A percentile compares a stretch with the other conserved stretches of the same genome.
Conservation (phyloP, 2,888 invertebrate species). For the Oxyscelio sp. region DNA sequence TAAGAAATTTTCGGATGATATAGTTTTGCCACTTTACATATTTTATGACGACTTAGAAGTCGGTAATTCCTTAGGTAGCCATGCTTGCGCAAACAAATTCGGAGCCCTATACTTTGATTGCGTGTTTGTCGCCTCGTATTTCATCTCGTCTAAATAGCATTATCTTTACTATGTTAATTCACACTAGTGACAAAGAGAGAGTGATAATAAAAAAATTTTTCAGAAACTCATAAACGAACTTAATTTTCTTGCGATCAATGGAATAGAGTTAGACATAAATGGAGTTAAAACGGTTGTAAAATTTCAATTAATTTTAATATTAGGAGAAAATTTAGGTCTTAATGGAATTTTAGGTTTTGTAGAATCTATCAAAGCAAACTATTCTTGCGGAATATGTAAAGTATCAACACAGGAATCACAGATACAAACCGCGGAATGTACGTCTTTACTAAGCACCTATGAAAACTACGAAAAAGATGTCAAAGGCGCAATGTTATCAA, state of each 20-base stretch:
- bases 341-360: too few species aligned
- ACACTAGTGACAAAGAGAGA: conserved; percentile 1
- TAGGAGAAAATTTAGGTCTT: too few species aligned
- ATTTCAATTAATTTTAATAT: too few species aligned
- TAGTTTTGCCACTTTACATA: conserved; percentile 8
- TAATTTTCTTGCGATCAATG: conserved; percentile 22
- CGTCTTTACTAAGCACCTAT: not conserved
- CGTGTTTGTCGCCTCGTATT: conserved; percentile 18
- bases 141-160: conserved; percentile 21
- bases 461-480: conserved; percentile 12
- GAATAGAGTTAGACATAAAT: conserved; percentile 6
- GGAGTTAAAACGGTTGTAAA: conserved; percentile 12
- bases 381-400: conserved; percentile 12
- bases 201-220: conserved; percentile 10
- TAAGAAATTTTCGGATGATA: conserved; percentile 2
- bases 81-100: conserved; percentile 25
- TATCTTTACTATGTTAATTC: conserved; percentile 24
- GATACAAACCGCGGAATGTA: not conserved
- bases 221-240: conserved; percentile 15
- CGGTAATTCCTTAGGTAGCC: conserved; percentile 13
- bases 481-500: too few species aligned
- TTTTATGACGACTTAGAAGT: too few species aligned
- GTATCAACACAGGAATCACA: conserved; percentile 6
- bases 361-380: conserved; percentile 39
- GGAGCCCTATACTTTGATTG: conserved; percentile 19